Base-by-base conservation (phyloP, 2,888 invertebrate genomes). In the Andrena bucephala region DNA sequence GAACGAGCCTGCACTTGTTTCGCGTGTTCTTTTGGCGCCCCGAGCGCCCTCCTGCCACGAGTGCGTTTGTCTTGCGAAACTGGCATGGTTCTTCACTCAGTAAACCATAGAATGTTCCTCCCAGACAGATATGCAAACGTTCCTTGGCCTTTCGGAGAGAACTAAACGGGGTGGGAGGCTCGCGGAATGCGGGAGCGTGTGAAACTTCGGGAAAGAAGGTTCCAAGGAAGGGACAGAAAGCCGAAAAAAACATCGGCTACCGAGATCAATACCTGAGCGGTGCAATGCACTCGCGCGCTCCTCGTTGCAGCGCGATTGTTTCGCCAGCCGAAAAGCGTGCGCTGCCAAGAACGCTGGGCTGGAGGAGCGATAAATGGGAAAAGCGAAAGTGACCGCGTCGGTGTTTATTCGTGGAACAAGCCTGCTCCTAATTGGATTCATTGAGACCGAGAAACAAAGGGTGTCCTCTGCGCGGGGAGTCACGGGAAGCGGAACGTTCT, bases 251-350 rank as follows among this genome's bases (percentile, higher is more conserved):
- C 68, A 70, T 91, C 91, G 90, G 89, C 91, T 90, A 89, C 91
- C 88, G 89, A 92, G 92, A 92, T 92, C 92, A 92, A 92, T 92
- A 92, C 91, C 92, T 87, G 54, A 60, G 52, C 68, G 60, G 84
- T 78, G 83, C 83, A 78, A 77, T 57, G 84, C 68, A 83, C 83
- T 69, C 66, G 10, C 62, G 67, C 36, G 66, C 54, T 70, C 62
- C 59, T 31, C 42, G 82, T 68, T 68, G 74, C 74, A 69, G 68
- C 65, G 59, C 68, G 50, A 81, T 81, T 73, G 82, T 73, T 73
- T 73, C 79, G 63, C 27, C 54, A 13, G 52, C 7, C 42, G 36
- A 24, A 31, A 77, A 77, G 33, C 33, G 48, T 29, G 54, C 42
- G 78, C 54, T 20, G 60, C 31, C 20, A 42, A 10, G 29, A 54